phyloP scores from a whole-genome alignment of 2,797 vertebrate species.

The Ispidina lecontei region DNA sequence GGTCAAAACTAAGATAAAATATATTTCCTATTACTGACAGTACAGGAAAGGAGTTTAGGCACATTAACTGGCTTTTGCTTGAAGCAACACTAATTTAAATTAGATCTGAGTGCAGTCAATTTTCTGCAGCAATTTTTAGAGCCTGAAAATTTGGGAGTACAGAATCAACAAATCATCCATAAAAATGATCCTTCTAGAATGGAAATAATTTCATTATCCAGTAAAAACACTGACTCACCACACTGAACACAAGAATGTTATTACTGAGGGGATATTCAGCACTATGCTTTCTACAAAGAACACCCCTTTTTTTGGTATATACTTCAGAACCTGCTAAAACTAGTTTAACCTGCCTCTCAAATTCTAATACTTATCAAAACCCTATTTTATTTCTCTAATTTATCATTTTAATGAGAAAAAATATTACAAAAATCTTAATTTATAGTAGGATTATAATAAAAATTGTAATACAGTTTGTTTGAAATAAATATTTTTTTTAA shows the following conservation, averaged over 20 bases:
- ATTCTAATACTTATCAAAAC: background rate
- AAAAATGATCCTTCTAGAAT: conserved; percentile 32
- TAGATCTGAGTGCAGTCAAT: background rate
- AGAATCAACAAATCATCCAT: conserved; percentile 25
- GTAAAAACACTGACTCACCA: conserved; percentile 37
- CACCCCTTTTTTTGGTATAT: background rate
- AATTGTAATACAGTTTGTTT: background rate
- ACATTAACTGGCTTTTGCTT: background rate
- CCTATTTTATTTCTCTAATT: background rate
- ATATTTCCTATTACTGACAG: conserved; percentile 1
- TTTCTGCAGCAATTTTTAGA: conserved; percentile 44
- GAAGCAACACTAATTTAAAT: conserved; percentile 35
- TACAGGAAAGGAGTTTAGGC: background rate
- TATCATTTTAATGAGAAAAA: background rate
- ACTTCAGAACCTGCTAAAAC: background rate
- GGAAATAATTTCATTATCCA: conserved; percentile 48
- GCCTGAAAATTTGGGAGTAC: conserved; percentile 26
- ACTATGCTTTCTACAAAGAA: background rate
- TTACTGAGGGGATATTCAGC: conserved; percentile 7
- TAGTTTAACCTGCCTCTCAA: background rate
- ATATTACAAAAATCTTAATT: background rate
- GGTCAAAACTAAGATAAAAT: conserved; percentile 38
- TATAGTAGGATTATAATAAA: background rate
- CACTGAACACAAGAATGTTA: conserved; percentile 1
- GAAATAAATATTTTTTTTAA: background rate